phyloP scores from a whole-genome alignment of 2,113 vertebrate genomes.

The Syngnathus scovelli region DNA sequence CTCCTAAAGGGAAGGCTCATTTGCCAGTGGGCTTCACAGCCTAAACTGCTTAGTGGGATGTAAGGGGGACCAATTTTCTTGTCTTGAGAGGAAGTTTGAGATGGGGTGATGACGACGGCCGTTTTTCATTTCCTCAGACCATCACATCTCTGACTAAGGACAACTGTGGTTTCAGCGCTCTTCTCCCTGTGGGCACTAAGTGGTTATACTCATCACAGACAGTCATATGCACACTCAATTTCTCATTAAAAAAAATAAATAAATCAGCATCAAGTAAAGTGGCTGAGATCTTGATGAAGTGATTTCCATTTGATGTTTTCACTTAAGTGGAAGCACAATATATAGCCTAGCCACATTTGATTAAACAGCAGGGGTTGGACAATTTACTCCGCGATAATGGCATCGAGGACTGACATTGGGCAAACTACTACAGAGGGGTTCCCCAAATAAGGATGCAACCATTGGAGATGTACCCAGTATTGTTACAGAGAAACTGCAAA shows the following conservation, averaged over 20 bases:
- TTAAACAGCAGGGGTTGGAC: conserved; percentile 39
- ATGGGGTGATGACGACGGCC: conserved; percentile 41
- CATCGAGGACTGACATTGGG: conserved; percentile 39
- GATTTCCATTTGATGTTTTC: conserved; percentile 13
- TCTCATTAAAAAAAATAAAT: conserved; percentile 5
- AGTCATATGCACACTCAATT: neutral
- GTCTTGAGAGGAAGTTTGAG: conserved; percentile 48
- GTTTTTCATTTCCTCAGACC: conserved; percentile 56
- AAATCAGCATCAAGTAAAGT: conserved; percentile 25
- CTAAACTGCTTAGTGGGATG: conserved; percentile 63
- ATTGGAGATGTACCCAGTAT: conserved; percentile 37
- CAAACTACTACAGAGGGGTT: conserved; percentile 30
- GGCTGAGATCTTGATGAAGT: conserved; percentile 10
- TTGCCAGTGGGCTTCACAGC: conserved; percentile 61
- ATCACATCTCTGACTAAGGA: conserved; percentile 51
- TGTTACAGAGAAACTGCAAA: conserved; percentile 40
- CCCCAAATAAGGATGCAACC: conserved; percentile 30
- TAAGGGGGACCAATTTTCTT: conserved; percentile 73
- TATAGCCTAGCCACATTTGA: conserved; percentile 32
- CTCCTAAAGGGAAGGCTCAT: conserved; percentile 61
- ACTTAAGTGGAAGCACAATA: conserved; percentile 18
- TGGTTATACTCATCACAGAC: neutral
- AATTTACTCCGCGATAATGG: conserved; percentile 34
- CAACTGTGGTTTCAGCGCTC: conserved; percentile 50
- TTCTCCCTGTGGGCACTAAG: conserved; percentile 11